Percentiles rank a stretch among this genome's conserved stretches.
These are phyloP conservation scores for Poliocrania exsul DNA, from an alignment of 2,797 vertebrate species.

Conservation along the genomic window DNA sequence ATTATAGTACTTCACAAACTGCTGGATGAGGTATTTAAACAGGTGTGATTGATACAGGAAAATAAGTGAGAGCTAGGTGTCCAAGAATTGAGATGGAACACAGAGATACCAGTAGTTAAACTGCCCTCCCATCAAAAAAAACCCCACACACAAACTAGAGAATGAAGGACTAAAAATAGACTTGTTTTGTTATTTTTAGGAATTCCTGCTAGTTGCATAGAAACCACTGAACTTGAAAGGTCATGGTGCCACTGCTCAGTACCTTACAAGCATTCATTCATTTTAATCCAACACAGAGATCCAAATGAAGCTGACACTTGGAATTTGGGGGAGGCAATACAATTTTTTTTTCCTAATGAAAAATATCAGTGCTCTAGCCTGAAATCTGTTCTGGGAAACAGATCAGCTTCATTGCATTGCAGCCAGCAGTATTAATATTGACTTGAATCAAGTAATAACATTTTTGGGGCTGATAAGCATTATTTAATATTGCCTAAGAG, in stretches of 20 bases:
- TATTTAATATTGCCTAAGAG: neutral
- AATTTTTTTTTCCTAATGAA: slow-evolving; percentile 3
- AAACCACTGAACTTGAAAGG: slow-evolving; percentile 21
- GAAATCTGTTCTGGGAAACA: neutral
- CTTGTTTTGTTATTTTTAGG: neutral
- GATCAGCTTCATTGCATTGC: neutral
- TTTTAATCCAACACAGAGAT: neutral
- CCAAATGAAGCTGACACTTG: slow-evolving; percentile 1
- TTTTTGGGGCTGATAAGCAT: neutral
- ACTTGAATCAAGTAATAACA: neutral
- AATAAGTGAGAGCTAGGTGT: neutral
- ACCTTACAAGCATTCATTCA: neutral
- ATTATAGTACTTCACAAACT: neutral
- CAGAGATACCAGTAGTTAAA: neutral
- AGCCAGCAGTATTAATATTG: neutral
- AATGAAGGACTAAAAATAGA: slow-evolving; percentile 12
- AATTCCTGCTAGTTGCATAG: neutral
- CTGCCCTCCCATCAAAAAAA: too few relatives aligned
- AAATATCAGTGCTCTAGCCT: neutral
- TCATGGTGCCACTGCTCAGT: neutral
- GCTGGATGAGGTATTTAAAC: neutral
- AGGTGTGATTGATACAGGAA: neutral
- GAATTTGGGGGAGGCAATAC: neutral
- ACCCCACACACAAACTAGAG: neutral
- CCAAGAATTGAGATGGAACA: neutral